phyloP scores from a whole-genome alignment of 2,113 vertebrate genomes.

The Bubo scandiacus region DNA sequence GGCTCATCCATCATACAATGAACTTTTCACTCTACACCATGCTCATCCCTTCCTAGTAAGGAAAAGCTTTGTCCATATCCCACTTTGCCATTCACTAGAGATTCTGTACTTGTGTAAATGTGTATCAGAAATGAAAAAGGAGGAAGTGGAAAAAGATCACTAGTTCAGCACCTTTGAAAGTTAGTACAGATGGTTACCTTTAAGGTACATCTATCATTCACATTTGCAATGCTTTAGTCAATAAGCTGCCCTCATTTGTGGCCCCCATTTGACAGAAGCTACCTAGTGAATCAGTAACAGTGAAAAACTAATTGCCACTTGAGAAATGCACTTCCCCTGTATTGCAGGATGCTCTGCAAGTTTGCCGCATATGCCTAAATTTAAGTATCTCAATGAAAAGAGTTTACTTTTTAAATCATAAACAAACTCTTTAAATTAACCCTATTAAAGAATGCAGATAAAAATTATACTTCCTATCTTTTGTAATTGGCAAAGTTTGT shows the following conservation, averaged over 20 bases:
- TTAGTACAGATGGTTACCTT: conserved; percentile 77
- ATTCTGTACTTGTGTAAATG: conserved; percentile 58
- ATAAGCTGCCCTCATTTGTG: conserved; percentile 32
- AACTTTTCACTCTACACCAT: conserved; percentile 85
- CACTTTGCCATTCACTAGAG: conserved; percentile 79
- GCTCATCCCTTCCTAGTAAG: conserved; percentile 78
- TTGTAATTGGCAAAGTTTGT: neutral
- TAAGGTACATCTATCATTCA: conserved; percentile 79
- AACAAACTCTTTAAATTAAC: neutral
- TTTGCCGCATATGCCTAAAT: neutral
- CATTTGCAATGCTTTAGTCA: conserved; percentile 62
- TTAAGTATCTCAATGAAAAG: neutral
- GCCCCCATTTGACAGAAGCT: neutral
- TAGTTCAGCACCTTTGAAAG: conserved; percentile 82
- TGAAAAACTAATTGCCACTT: neutral
- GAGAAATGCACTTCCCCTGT: neutral
- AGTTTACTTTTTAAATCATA: neutral
- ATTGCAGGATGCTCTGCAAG: neutral
- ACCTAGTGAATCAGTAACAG: conserved; percentile 45
- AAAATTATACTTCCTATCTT: neutral
- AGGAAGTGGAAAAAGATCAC: conserved; percentile 64
- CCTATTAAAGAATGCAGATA: neutral
- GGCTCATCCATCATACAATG: conserved; percentile 95
- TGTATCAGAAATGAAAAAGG: conserved; percentile 18
- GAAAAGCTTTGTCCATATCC: conserved; percentile 86